phyloP scores from a whole-genome alignment of 2,797 vertebrate genomes.

The Hypotaenidia okinawae region DNA sequence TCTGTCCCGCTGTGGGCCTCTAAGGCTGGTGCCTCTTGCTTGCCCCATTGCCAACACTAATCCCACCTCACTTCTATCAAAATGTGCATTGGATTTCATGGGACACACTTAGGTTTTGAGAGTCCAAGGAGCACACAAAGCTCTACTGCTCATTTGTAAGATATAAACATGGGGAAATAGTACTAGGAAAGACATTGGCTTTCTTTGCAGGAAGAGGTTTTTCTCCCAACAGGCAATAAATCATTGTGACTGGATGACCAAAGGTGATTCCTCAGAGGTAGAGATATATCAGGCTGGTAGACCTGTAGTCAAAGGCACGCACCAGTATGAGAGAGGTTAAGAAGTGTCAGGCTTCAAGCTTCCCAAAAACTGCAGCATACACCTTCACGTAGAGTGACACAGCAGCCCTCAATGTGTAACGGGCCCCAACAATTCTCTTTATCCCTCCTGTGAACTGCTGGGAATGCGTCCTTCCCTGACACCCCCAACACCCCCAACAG shows the following conservation, averaged over 20 bases:
- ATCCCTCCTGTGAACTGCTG: neutral
- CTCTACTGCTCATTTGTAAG: neutral
- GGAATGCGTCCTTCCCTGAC: neutral
- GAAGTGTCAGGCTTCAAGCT: neutral
- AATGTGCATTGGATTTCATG: neutral
- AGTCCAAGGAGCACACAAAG: neutral
- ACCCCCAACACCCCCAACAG: too few relatives aligned
- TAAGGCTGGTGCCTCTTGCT: neutral
- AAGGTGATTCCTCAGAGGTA: neutral
- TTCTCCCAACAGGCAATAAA: neutral
- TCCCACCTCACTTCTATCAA: neutral
- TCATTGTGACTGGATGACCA: neutral
- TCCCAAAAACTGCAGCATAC: neutral
- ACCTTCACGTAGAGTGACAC: neutral
- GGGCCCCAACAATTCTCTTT: neutral
- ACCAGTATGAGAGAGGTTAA: neutral
- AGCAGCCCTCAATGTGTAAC: neutral
- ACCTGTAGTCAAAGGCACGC: neutral
- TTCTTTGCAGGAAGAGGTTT: neutral
- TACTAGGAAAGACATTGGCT: neutral
- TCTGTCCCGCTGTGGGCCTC: neutral
- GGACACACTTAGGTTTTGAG: neutral
- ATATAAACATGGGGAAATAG: neutral
- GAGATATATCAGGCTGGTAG: neutral
- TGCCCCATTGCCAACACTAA: neutral